Base-by-base conservation (phyloP, 2,797 vertebrate species). In the Gallinago stenura region DNA sequence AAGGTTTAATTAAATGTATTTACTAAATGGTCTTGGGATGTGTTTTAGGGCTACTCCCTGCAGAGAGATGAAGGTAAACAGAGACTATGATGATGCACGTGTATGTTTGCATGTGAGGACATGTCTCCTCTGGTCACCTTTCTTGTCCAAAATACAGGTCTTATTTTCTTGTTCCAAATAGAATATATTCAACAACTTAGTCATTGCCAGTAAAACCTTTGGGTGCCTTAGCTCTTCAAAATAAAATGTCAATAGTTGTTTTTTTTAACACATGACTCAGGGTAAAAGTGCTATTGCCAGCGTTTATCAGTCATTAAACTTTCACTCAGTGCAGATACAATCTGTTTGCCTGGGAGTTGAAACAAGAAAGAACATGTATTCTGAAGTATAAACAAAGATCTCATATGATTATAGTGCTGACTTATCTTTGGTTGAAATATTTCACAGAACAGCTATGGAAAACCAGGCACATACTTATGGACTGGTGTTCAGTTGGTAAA, bases 1-100 rank as follows among this genome's bases (percentile, higher is more conserved):
- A 53, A 94, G 71, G 4, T 80, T 96, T 93, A 95, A 96, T 96
- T 97, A 96, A 87, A 65, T 58, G 16, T 90, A 85, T 93, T 96
- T 94, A 91, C 35, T 90, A 22, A 85, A 87, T 93, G 64, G 69
- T 75, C 41, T 61, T 90, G 43, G 60, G 64, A 94, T 85, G 50
- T 24, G 56, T 90, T 97, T 97, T 94, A 87, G 91, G 61, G 80
- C 68, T 94, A 85, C 65, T 96, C 68, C 71, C 64, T 64, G 72
- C 31, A 93, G 73, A 95, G n/a, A 80, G 22, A 53, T 66, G 37
- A 93, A 95, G 87, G 91, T 83, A 96, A 97, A 93, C 75, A 68
- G 43, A 96, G 46, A 64, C 14, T 82, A 64, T 86, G 33, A 83
- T 3, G 3, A 46, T 35, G 33, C 28, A 50, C 0, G 8, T 0